Conservation (phyloP, 2,113 vertebrate species). For the Gadus chalcogrammus region DNA sequence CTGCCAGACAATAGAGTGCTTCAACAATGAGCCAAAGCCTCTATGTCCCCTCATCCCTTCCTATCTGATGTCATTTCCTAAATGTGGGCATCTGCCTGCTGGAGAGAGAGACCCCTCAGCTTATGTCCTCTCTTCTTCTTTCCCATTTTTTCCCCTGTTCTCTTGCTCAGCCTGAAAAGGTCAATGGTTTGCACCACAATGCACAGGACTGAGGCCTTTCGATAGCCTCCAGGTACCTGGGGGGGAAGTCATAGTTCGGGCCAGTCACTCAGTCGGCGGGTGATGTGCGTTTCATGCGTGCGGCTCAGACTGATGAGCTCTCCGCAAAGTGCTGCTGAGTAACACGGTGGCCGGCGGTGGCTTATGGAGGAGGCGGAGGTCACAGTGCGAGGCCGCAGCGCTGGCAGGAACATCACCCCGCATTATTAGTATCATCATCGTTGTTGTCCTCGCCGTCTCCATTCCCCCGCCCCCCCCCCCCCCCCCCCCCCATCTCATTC, state of each 20-base stretch:
- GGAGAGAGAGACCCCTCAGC: conserved; percentile 29
- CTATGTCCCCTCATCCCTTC: conserved; percentile 55
- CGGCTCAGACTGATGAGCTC: conserved; percentile 42
- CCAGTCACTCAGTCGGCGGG: conserved; percentile 57
- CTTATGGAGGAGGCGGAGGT: conserved; percentile 30
- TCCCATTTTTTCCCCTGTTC: conserved; percentile 11
- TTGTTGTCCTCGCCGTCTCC: conserved; percentile 48
- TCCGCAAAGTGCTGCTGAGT: conserved; percentile 41
- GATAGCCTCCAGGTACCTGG: conserved; percentile 62
- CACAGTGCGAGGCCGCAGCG: conserved; percentile 21
- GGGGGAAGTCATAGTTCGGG: conserved; percentile 68
- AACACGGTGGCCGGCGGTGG: conserved; percentile 24
- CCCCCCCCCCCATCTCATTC: conserved; percentile 7
- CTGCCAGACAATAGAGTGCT: conserved; percentile 57
- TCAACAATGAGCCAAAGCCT: conserved; percentile 51
- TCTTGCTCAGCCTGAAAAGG: conserved; percentile 60
- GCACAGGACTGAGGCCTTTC: conserved; percentile 52
- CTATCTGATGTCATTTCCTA: conserved; percentile 59
- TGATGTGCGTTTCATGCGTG: conserved; percentile 59
- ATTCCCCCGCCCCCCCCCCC: not conserved
- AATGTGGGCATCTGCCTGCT: conserved; percentile 52
- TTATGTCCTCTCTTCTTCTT: conserved; percentile 26
- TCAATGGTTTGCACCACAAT: conserved; percentile 53
- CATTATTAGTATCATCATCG: conserved; percentile 20
- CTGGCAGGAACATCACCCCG: conserved; percentile 7